Base-by-base conservation (phyloP, 2,888 invertebrate species). In the Capitulum mitella region DNA sequence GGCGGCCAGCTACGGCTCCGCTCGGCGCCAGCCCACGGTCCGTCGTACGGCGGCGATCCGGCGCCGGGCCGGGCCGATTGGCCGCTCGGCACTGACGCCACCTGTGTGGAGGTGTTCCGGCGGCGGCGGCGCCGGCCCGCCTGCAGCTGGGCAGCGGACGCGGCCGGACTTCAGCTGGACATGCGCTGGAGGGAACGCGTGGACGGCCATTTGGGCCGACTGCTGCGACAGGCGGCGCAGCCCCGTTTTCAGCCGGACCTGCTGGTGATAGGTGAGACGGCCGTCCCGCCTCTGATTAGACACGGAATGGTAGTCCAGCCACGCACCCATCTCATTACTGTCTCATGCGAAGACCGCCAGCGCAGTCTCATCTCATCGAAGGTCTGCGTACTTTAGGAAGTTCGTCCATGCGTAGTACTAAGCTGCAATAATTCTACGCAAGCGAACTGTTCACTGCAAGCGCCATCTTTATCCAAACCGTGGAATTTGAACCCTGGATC, bases 111-210 rank as follows among this genome's bases (percentile, higher is more conserved):
- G 75, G 75, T 74, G 74, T 74, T 74, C 40, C 74, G 37, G 40
- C 19, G 40, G 40, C 74, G 40, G 37, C 22, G 40, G 14, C 75
- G 46, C n/a, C n/a, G 14, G n/a, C 75, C 75, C 1, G 43, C 75
- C 43, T 75, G 75, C 46, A 75, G 75, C 75, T 75, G 75, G 75
- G 75, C 75, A 3, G 43, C 75, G 8, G 75, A 75, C 75, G 75
- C 75, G 14, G 26, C 29, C 46, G 29, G 75, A 0, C 75, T 75
- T 8, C 43, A 46, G 75, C 46, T 75, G 43, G 75, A 75, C 75
- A 26, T 75, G 75, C 75, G 75, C 46, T 75, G 75, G 75, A 0
- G 75, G 16, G 43, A 40, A 26, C 29, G 29, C 10, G 29, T 75
- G 3, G 29, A 75, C 75, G 8, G 2, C 16, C 46, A n/a, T 12